Percentiles rank a stretch among this genome's conserved stretches.
These are phyloP conservation scores for Rhinoderma darwinii DNA, from an alignment of 2,113 vertebrate species.

Conservation along the genomic window DNA sequence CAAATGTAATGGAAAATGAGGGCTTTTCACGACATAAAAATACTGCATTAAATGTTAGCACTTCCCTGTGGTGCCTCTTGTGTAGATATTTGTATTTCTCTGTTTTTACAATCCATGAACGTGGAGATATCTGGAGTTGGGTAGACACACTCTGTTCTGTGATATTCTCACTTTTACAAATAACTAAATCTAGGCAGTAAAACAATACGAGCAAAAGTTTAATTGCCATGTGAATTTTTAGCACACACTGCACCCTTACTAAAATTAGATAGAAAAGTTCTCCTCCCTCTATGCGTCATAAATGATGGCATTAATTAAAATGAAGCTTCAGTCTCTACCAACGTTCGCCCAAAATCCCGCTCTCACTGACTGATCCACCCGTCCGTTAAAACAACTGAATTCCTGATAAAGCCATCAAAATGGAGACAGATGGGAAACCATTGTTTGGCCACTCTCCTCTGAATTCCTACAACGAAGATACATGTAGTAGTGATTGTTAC, in stretches of 20 bases:
- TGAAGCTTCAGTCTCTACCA: background rate
- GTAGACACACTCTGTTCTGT: background rate
- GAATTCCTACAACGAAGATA: background rate
- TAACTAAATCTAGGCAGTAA: background rate
- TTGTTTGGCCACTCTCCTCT: background rate
- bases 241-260: background rate
- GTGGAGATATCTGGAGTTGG: background rate
- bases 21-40: conserved; percentile 11
- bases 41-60: background rate
- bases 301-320: background rate
- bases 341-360: background rate
- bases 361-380: background rate
- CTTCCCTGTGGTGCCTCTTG: conserved; percentile 4
- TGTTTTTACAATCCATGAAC: background rate
- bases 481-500: background rate
- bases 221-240: conserved; percentile 6
- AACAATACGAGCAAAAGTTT: conserved; percentile 3
- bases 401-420: background rate
- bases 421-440: no score
- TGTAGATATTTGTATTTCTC: conserved; percentile 7
- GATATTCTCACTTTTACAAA: background rate
- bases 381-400: background rate
- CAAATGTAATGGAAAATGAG: background rate
- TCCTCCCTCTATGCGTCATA: background rate
- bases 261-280: background rate